These are phyloP conservation scores for Lasioglossum figueresi DNA, from an alignment of 2,888 invertebrate species.

Conservation along the genomic window DNA sequence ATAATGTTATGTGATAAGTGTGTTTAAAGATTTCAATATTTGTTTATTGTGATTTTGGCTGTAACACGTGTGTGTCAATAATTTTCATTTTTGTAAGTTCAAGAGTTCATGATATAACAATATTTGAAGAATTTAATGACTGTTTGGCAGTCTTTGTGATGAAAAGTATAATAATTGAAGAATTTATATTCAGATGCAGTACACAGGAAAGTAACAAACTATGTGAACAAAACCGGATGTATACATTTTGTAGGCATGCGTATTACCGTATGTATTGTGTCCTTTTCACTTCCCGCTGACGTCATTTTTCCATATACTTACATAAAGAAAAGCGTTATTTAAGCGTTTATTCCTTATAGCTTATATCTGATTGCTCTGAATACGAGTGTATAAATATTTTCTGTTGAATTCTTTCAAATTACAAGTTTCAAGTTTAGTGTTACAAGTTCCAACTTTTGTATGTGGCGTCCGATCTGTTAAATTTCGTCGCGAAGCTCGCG, in stretches of 20 bases:
- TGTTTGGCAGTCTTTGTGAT: neutral
- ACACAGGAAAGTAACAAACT: neutral
- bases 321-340: slow-evolving; percentile 43
- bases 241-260: slow-evolving; percentile 55
- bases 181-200: neutral
- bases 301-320: slow-evolving; percentile 60
- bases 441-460: slow-evolving; percentile 22
- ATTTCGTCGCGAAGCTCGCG: slow-evolving; percentile 40
- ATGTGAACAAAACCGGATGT: slow-evolving; percentile 63
- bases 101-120: neutral
- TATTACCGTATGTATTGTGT: slow-evolving; percentile 53
- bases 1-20: slow-evolving; percentile 5
- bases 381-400: slow-evolving; percentile 7
- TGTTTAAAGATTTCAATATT: neutral
- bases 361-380: slow-evolving; percentile 35
- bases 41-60: neutral
- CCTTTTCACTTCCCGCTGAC: slow-evolving; percentile 64
- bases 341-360: slow-evolving; percentile 32
- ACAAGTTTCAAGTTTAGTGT: slow-evolving; percentile 3
- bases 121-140: neutral
- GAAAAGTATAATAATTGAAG: neutral
- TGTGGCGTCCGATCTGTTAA: slow-evolving; percentile 43
- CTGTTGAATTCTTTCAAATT: slow-evolving; percentile 4
- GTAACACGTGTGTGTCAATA: neutral
- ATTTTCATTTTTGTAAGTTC: neutral